Base-by-base conservation (phyloP, 2,113 vertebrate genomes). In the Sinocyclocheilus anophthalmus region DNA sequence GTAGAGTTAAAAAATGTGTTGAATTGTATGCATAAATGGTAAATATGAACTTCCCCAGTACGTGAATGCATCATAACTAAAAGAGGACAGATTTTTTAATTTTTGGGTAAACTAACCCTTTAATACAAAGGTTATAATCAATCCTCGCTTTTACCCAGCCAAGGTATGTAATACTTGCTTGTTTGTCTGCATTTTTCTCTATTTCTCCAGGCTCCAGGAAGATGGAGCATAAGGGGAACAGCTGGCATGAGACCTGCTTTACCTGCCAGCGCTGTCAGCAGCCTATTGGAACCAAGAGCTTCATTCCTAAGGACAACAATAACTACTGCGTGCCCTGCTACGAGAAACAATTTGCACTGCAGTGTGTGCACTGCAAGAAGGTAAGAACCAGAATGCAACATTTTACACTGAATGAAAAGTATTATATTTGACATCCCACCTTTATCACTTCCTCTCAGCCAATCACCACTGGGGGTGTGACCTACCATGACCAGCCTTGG, bases 211-310 rank as follows among this genome's bases (percentile, higher is more conserved):
- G 96, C 55, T 96, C 96, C 67, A 96, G 95, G 84, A 97, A 96
- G 93, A 96, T 97, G 96, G 96, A 97, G 84, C 96, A 97, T 78
- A 96, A 96, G 87, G 96, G 95, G 53, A 96, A 93, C 90, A 96
- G 95, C 90, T 97, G 96, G 96, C 96, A 97, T 0, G 96, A 97
- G 95, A 95, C 94, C 72, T 97, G 96, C 89, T 97, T 97, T 67
- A 92, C 92, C 89, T 97, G 96, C 89, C 94, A 91, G 63, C 95
- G 83, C 81, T 97, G 96, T 90, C 95, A 96, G 59, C 95, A 96
- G 88, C 96, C 96, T 0, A 96, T 97, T 0, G 96, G 96, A 79
- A 96, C 96, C 67, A 96, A 96, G 92, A 97, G 96, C 88, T 97
- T 97, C 90, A 96, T 97, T 87, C 96, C 96, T 0, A 96, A 96